Evolutionary conservation across 2,888 invertebrate species (phyloP).

Genomic region (Lasioglossum pauxillum): DNA sequence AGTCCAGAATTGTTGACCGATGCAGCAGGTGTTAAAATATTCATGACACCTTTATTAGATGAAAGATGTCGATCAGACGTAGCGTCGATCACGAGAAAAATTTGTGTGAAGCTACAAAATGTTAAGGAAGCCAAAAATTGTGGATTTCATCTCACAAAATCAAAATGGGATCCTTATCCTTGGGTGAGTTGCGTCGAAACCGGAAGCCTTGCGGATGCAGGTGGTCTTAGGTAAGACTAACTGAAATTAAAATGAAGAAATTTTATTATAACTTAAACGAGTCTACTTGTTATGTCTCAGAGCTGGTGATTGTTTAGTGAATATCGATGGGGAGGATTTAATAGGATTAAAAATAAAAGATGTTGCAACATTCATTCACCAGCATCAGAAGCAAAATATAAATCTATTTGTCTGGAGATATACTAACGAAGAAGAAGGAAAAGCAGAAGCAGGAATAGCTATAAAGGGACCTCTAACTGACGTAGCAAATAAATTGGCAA

Average conservation of each 20-base stretch:
- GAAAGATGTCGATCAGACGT: conserved; percentile 13
- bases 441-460: conserved; percentile 65
- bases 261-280: background rate
- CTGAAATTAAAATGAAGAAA: background rate
- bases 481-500: conserved; percentile 78
- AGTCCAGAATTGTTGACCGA: conserved; percentile 65
- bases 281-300: conserved; percentile 61
- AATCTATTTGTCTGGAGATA: conserved; percentile 79
- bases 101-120: conserved; percentile 50
- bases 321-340: conserved; percentile 87
- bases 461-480: conserved; percentile 81
- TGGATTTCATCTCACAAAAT: conserved; percentile 90
- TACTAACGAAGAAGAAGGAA: conserved; percentile 53
- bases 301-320: conserved; percentile 90
- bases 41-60: conserved; percentile 65
- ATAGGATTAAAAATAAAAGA: conserved; percentile 86
- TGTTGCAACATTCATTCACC: conserved; percentile 84
- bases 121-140: conserved; percentile 83
- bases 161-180: conserved; percentile 93
- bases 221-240: conserved; percentile 86
- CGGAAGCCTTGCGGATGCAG: conserved; percentile 87
- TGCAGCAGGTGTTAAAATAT: conserved; percentile 72
- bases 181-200: conserved; percentile 90
- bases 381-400: conserved; percentile 63
- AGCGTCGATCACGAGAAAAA: conserved; percentile 36